Evolutionary conservation across 2,113 vertebrate genomes (phyloP).

Genomic region (Neopipo cinnamomea): DNA sequence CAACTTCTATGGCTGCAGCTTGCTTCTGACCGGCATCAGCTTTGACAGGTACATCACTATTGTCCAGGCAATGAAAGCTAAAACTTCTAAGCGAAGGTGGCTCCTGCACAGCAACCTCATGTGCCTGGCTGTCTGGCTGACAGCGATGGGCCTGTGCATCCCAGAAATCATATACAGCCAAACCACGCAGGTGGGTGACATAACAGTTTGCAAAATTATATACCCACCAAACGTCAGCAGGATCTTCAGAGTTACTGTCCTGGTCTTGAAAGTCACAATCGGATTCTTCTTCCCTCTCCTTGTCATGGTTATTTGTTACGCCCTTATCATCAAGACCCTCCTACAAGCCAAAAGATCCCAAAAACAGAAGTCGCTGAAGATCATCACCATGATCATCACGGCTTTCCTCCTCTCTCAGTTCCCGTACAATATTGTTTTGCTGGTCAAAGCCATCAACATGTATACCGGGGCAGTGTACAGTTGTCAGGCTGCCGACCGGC

Average conservation of each 20-base stretch:
- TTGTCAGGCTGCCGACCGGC: constrained; percentile 50
- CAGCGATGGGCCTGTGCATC: constrained; percentile 75
- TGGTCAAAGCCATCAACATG: constrained; percentile 76
- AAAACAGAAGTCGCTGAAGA: constrained; percentile 86
- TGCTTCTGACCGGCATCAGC: constrained; percentile 88
- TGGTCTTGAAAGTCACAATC: constrained; percentile 80
- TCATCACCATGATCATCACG: constrained; percentile 79
- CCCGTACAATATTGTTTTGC: constrained; percentile 80
- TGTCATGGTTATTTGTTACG: constrained; percentile 84
- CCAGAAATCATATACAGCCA: constrained; percentile 85
- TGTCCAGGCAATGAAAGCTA: constrained; percentile 78
- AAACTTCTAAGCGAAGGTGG: constrained; percentile 73
- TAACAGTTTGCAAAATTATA: constrained; percentile 67
- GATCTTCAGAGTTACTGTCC: constrained; percentile 71
- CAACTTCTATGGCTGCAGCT: constrained; percentile 88
- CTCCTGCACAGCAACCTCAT: constrained; percentile 79
- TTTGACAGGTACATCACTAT: constrained; percentile 87
- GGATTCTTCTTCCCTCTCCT: constrained; percentile 85
- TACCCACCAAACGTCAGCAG: constrained; percentile 58
- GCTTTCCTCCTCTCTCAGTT: constrained; percentile 87
- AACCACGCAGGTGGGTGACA: not conserved
- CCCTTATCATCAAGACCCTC: constrained; percentile 84
- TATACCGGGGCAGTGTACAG: constrained; percentile 38
- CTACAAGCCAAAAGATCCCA: constrained; percentile 82
- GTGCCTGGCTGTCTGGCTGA: constrained; percentile 78